Conservation (phyloP, 2,888 invertebrate species). For the Sycophila texana region DNA sequence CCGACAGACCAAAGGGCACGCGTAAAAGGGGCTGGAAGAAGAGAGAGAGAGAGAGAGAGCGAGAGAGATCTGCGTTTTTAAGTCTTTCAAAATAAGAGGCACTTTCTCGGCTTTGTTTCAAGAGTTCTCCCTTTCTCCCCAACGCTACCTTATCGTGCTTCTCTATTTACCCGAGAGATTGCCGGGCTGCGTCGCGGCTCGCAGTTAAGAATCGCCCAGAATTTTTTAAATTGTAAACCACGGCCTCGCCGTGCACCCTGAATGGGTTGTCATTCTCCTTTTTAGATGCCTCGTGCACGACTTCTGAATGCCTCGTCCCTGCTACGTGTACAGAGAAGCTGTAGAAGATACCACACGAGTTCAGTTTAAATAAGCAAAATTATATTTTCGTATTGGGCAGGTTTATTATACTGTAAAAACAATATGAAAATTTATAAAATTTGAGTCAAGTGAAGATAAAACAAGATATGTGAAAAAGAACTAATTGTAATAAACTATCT, state of each 20-base stretch:
- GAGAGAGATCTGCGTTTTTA: constrained; percentile 55
- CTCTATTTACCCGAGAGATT: constrained; percentile 39
- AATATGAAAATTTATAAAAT: not conserved
- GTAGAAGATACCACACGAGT: too few relatives aligned
- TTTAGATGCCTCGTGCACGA: not conserved
- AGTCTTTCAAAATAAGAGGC: constrained; percentile 64
- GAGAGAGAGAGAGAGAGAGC: constrained; percentile 16
- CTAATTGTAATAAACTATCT: not conserved
- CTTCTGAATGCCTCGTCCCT: not conserved
- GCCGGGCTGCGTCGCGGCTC: not conserved
- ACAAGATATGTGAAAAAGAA: not conserved
- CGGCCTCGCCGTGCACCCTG: not conserved
- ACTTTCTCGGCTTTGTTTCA: constrained; percentile 63
- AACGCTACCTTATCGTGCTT: constrained; percentile 22
- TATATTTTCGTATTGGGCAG: too few relatives aligned
- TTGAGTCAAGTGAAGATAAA: too few relatives aligned
- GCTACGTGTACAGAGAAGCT: not conserved
- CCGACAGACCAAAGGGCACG: not conserved
- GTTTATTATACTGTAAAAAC: not conserved
- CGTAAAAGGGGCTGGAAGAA: not conserved
- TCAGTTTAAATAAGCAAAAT: not conserved
- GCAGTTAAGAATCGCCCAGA: constrained; percentile 15
- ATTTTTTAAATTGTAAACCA: constrained; percentile 39
- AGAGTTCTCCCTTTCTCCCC: constrained; percentile 49
- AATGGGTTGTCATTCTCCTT: constrained; percentile 8